phyloP scores from a whole-genome alignment of 2,797 vertebrate genomes.

The Tarsius wallacei region DNA sequence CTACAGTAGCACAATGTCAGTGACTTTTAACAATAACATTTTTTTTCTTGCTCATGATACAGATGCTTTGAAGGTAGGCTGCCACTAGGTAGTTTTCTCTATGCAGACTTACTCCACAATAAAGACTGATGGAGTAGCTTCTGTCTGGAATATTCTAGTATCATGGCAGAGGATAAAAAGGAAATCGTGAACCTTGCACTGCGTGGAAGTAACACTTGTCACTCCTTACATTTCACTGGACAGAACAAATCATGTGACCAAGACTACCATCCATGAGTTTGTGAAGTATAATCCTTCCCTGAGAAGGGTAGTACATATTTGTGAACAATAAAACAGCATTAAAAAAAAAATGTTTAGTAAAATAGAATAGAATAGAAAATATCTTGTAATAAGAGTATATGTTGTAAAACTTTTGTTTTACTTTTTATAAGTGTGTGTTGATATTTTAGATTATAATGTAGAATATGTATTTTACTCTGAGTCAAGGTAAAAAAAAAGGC shows the following conservation, averaged over 20 bases:
- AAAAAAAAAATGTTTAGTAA: not conserved
- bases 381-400: not conserved
- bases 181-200: not conserved
- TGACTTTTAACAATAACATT: not conserved
- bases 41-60: not conserved
- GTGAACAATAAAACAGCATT: not conserved
- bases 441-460: conserved; percentile 24
- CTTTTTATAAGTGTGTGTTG: conserved; percentile 19
- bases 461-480: conserved; percentile 40
- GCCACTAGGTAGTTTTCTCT: not conserved
- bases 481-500: not conserved
- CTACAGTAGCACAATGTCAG: not conserved
- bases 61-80: not conserved
- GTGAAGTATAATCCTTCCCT: not conserved
- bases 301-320: not conserved
- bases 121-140: not conserved
- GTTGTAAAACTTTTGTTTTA: conserved; percentile 38
- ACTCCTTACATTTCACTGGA: not conserved
- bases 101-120: not conserved
- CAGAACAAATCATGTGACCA: not conserved
- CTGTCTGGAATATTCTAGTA: not conserved
- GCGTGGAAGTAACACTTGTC: not conserved
- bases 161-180: not conserved
- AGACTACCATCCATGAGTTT: not conserved
- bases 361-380: not conserved